Evolutionary conservation across 92 coral and sea anemone genomes (phyloP), one percentile per base, ranked within the genome.

Genomic region (Siderastrea radians): DNA sequence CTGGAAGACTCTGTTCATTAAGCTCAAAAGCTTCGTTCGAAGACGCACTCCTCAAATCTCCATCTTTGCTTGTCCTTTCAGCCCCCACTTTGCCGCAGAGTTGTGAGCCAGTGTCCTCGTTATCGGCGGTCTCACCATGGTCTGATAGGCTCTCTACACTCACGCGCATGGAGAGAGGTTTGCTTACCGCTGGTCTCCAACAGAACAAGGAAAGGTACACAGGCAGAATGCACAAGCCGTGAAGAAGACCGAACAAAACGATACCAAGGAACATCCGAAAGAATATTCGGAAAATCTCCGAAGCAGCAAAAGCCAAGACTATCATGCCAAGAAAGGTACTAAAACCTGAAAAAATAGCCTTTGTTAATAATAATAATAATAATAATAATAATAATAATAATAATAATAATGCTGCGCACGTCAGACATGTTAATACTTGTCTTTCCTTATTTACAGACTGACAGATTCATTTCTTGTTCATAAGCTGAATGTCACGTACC

Each of bases 261-360:
- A 26, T 26, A 26, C 38, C 38, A 26, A 26, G 38, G 38, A 26
- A 26, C 38, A 26, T 26, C 38, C 38, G 38, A 26, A 26, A 26
- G 38, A 26, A 26, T 26, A 26, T 26, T 26, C 38, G 38, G 38
- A 26, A 26, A 26, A 26, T 26, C 38, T 26, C 38, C 38, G 38
- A 26, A 26, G 38, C 38, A 26, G 38, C 38, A 26, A 26, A 26
- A 0, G 38, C 38, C 38, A 26, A 26, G 38, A 26, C 38, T 26
- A 26, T 26, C 38, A 26, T 26, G 38, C 38, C 38, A 26, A 26
- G 38, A 26, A 26, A 26, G 38, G 38, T 26, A 7, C 92, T 84
- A 82, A 94, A 88, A 59, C 97, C 97, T 87, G 90, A 84, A 94
- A 94, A 72, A 94, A 94, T 86, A 94, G 92, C 14, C 94, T 26